phyloP scores from a whole-genome alignment of 1,140 invertebrate species.

The Chymomyza costata region DNA sequence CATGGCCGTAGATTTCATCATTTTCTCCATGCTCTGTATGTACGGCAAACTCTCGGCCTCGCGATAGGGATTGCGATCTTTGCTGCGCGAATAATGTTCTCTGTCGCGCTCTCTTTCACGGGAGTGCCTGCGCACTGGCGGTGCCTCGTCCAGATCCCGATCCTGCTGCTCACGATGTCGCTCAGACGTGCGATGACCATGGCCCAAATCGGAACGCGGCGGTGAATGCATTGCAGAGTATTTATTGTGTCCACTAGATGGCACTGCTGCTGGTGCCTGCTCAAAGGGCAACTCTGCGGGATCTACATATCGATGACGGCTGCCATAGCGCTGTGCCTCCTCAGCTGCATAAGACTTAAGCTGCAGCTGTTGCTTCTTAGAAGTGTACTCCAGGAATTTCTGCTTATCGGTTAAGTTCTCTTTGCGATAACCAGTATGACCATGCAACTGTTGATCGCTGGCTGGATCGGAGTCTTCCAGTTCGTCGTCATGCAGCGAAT shows the following conservation, averaged over 20 bases:
- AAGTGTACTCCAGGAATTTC: slow-evolving; percentile 64
- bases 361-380: slow-evolving; percentile 54
- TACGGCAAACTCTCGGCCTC: slow-evolving; percentile 73
- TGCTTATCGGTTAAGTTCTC: slow-evolving; percentile 72
- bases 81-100: slow-evolving; percentile 41
- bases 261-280: slow-evolving; percentile 9
- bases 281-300: slow-evolving; percentile 61
- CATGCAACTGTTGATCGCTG: slow-evolving; percentile 20
- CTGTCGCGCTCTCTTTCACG: slow-evolving; percentile 16
- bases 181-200: slow-evolving; percentile 27
- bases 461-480: slow-evolving; percentile 44
- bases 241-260: slow-evolving; percentile 39
- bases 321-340: slow-evolving; percentile 55
- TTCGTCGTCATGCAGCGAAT: slow-evolving; percentile 33
- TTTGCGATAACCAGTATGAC: slow-evolving; percentile 46
- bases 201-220: slow-evolving; percentile 27
- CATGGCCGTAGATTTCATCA: slow-evolving; percentile 74
- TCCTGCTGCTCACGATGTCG: slow-evolving; percentile 8
- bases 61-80: slow-evolving; percentile 66
- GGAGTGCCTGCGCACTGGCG: too few relatives aligned
- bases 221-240: slow-evolving; percentile 60
- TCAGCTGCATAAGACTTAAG: slow-evolving; percentile 41
- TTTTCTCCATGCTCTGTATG: slow-evolving; percentile 73
- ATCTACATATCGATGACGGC: slow-evolving; percentile 64
- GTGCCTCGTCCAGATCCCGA: slow-evolving; percentile 4